Conservation (phyloP, 2,797 vertebrate genomes). For the Vultur gryphus region DNA sequence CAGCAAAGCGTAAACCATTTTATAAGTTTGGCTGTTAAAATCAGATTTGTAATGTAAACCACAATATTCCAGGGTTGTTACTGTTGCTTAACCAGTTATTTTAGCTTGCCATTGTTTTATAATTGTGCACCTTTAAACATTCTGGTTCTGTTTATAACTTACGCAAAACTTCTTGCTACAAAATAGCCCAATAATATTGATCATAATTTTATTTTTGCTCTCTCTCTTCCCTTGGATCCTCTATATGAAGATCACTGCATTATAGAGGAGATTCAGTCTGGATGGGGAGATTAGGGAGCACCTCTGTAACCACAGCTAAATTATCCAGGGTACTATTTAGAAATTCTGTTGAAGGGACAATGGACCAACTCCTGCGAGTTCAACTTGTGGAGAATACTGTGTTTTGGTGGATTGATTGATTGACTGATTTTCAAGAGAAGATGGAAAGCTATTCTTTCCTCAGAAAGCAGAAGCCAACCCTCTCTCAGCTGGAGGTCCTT, state of each 20-base stretch:
- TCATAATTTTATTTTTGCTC: neutral
- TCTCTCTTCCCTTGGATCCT: neutral
- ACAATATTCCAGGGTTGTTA: constrained; percentile 64
- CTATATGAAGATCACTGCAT: neutral
- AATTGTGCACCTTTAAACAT: constrained; percentile 42
- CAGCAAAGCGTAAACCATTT: constrained; percentile 77
- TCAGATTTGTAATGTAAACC: constrained; percentile 78
- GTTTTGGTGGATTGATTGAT: neutral
- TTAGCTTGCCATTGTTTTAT: constrained; percentile 44
- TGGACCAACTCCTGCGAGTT: neutral
- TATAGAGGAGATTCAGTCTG: neutral
- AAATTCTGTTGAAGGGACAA: neutral
- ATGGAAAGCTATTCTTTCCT: neutral
- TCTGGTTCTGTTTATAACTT: constrained; percentile 34
- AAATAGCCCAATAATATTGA: neutral
- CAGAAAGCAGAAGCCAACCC: neutral
- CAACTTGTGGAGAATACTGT: neutral
- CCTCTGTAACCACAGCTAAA: neutral
- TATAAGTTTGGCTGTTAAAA: constrained; percentile 82
- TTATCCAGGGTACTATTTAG: neutral
- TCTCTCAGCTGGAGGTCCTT: neutral
- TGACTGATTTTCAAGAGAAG: neutral
- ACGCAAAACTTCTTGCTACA: neutral
- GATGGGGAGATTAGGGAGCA: neutral
- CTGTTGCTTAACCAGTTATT: constrained; percentile 55